Evolutionary conservation across 2,797 vertebrate genomes (phyloP), one percentile per base, ranked within the genome.

Genomic region (Falco rusticolus): DNA sequence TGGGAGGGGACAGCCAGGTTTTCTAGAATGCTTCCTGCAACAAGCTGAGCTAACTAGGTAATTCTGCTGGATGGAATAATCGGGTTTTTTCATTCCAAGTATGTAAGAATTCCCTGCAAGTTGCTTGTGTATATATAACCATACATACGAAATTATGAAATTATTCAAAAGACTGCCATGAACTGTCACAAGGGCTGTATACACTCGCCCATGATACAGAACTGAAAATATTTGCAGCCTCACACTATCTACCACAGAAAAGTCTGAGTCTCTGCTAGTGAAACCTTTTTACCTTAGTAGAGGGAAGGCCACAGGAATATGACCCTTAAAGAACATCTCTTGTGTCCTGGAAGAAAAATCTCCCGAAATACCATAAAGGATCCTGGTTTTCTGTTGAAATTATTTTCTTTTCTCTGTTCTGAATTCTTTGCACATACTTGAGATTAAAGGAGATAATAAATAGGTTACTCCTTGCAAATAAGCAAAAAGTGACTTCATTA

Each of bases 121-220:
- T 14, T 48, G 14, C 11, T 74, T 90, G 10, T 63, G 43, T 43
- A 43, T 71, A 12, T 45, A 15, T 22, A 70, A 65, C 5, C 28
- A 25, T 18, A 64, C 3, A 13, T 45, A 54, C 1, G 5, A 69
- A 89, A 61, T 61, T 69, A 50, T 69, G 5, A 72, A 87, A 61
- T 57, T 69, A 50, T 69, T 51, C n/a, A 51, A 31, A 82, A 94
- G 20, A 48, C 21, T 69, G 24, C 16, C 7, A 18, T 66, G 53
- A 90, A 28, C 45, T 66, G 20, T 57, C 8, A 37, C 21, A 70
- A 72, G 13, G 60, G 5, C 33, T 74, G 5, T 29, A 15, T 51
- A n/a, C 0, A 0, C 11, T 21, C 17, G 20, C 4, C 50, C 41
- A 61, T 37, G 41, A 57, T n/a, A 41, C 5, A 50, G 41, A 75